These are phyloP conservation scores for Lottia gigantea DNA, from an alignment of 2,888 invertebrate genomes.

Conservation along the genomic window DNA sequence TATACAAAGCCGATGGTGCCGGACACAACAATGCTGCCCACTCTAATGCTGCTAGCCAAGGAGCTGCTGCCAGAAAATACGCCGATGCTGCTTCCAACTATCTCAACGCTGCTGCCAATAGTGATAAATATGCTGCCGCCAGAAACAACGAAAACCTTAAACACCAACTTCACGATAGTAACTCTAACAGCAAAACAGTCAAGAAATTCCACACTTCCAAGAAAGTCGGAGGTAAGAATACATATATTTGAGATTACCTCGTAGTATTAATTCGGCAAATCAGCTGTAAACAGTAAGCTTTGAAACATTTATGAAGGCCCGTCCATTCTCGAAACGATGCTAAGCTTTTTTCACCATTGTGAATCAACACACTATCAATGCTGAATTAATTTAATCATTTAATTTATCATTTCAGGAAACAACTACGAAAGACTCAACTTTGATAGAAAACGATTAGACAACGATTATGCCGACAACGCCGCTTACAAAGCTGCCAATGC, in stretches of 20 bases:
- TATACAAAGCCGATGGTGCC: not conserved
- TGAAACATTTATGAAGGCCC: too few relatives aligned
- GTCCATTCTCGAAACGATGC: too few relatives aligned
- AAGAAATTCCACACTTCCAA: slow-evolving; percentile 9
- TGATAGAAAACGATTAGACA: not conserved
- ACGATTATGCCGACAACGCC: not conserved
- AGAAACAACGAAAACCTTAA: not conserved
- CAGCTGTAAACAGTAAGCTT: too few relatives aligned
- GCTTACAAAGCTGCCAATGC: slow-evolving; percentile 4
- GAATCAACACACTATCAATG: too few relatives aligned
- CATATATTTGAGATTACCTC: too few relatives aligned
- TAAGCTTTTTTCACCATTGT: too few relatives aligned
- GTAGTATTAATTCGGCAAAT: too few relatives aligned
- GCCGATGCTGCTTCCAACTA: not conserved
- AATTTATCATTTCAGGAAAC: not conserved
- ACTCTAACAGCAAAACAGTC: slow-evolving; percentile 6
- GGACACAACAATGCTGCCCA: slow-evolving; percentile 8
- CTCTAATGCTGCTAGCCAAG: not conserved
- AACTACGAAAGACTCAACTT: slow-evolving; percentile 4
- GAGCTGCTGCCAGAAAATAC: not conserved
- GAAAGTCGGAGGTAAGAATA: not conserved
- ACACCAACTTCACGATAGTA: not conserved
- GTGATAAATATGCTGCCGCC: not conserved
- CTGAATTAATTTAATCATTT: too few relatives aligned
- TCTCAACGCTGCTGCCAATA: not conserved